Base-by-base conservation (phyloP, 1,140 invertebrate species). In the Propsilocerus akamusi region DNA sequence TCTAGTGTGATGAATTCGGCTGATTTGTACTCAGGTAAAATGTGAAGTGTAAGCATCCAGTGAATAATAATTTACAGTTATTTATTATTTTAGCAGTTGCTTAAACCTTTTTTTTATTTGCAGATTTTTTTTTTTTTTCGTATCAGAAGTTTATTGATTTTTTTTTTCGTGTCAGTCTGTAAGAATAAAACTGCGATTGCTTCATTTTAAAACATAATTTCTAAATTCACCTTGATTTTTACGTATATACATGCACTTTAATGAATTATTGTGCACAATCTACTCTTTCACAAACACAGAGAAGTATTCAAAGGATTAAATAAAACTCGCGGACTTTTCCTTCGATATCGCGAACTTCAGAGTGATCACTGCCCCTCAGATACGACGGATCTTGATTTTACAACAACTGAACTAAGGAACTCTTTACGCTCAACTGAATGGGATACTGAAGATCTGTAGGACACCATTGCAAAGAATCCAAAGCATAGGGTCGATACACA, bases 371-470 rank as follows among this genome's bases (percentile, higher is more conserved):
- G 68, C 37, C n/a, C n/a, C n/a, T n/a, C n/a, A n/a, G 78, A 83
- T 55, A 80, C 79, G 28, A 80, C 79, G 53, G 86, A 91, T 66
- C 72, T 82, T 50, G 87, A 94, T 67, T 93, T 89, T 86, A 93
- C 86, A 14, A 86, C 85, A 50, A 94, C 86, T 48, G 91, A 96
- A 68, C 64, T 96, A 41, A 76, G 84, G 58, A 95, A 94, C 71
- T 83, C 89, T 49, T 68, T 96, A 26, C 73, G 89, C 47, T 93
- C 88, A 57, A 94, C 95, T 61, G 90, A 95, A 69, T 96, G 91
- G 92, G 92, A 95, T 66, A 72, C 95, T 30, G 91, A 95, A 72
- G 92, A 95, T 67, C 73, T 95, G 48, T 90, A 95, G 68, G 90
- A 96, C 67, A 94, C 91, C 54, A 91, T 95, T 64, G 80, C 83